phyloP scores from a whole-genome alignment of 2,113 vertebrate species.

The Tragelaphus buxtoni region DNA sequence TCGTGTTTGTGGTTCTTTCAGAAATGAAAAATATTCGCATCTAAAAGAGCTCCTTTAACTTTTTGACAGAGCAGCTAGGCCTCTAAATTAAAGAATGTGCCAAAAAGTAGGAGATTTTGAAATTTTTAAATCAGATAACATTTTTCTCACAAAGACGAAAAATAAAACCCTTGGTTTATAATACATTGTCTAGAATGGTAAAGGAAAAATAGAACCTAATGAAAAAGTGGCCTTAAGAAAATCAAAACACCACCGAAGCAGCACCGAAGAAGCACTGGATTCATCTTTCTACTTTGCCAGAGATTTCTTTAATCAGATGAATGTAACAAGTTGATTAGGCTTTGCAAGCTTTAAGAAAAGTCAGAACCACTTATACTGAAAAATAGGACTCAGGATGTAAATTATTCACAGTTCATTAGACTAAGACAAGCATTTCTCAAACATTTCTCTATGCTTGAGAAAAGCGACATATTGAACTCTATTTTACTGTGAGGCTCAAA shows the following conservation, averaged over 20 bases:
- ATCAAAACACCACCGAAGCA: neutral
- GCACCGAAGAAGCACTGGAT: neutral
- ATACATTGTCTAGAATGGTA: constrained; percentile 16
- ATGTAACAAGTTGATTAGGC: constrained; percentile 78
- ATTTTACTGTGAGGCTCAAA: constrained; percentile 83
- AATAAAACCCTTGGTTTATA: neutral
- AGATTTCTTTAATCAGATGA: constrained; percentile 79
- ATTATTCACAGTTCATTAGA: constrained; percentile 87
- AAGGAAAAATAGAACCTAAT: constrained; percentile 37
- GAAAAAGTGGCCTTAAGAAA: neutral
- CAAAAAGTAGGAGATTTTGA: constrained; percentile 39
- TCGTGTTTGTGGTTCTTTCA: neutral
- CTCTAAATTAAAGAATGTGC: constrained; percentile 22
- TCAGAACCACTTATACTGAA: constrained; percentile 79
- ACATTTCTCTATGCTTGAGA: constrained; percentile 80
- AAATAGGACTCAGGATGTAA: constrained; percentile 82
- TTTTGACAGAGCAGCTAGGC: constrained; percentile 21
- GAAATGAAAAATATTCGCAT: constrained; percentile 20
- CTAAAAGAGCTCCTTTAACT: constrained; percentile 37
- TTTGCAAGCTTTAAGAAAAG: constrained; percentile 77
- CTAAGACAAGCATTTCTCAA: constrained; percentile 84
- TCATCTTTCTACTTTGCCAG: constrained; percentile 44
- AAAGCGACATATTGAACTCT: constrained; percentile 84
- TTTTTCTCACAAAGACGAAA: constrained; percentile 32
- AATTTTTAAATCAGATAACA: constrained; percentile 15